phyloP scores from a whole-genome alignment of 2,113 vertebrate genomes.

The Melospiza melodia region DNA sequence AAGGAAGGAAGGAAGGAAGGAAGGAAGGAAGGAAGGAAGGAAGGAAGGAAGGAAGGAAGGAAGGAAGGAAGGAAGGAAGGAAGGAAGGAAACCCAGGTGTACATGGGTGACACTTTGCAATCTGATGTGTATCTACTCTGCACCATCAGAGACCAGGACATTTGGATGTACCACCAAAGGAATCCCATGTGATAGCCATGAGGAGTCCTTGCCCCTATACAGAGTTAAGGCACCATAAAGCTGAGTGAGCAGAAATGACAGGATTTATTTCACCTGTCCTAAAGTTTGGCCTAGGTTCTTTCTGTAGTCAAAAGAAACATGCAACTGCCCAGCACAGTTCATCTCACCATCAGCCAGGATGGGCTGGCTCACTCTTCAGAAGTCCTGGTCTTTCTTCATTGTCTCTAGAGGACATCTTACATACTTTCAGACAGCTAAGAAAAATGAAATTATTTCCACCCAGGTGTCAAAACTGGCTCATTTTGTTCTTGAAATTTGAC shows the following conservation, averaged over 20 bases:
- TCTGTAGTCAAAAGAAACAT: neutral
- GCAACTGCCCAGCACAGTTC: neutral
- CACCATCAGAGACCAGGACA: neutral
- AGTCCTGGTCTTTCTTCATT: neutral
- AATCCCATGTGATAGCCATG: neutral
- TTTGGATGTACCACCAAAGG: neutral
- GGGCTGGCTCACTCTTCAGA: neutral
- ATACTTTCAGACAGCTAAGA: neutral
- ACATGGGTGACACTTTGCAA: neutral
- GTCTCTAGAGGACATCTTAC: neutral
- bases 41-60: no score
- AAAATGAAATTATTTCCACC: neutral
- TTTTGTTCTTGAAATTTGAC: constrained; percentile 10
- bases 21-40: no score
- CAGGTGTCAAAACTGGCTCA: neutral
- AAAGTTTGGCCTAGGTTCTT: neutral
- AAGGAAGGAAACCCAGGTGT: neutral
- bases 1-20: no score
- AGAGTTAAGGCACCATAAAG: neutral
- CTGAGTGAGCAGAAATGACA: neutral
- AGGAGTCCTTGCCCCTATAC: neutral
- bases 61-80: neutral
- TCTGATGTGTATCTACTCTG: neutral
- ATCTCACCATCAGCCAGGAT: neutral
- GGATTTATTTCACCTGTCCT: neutral